Percentiles rank a stretch among this genome's conserved stretches.
phyloP scores from a whole-genome alignment of 1,140 invertebrate species.

The Panonychus citri region DNA sequence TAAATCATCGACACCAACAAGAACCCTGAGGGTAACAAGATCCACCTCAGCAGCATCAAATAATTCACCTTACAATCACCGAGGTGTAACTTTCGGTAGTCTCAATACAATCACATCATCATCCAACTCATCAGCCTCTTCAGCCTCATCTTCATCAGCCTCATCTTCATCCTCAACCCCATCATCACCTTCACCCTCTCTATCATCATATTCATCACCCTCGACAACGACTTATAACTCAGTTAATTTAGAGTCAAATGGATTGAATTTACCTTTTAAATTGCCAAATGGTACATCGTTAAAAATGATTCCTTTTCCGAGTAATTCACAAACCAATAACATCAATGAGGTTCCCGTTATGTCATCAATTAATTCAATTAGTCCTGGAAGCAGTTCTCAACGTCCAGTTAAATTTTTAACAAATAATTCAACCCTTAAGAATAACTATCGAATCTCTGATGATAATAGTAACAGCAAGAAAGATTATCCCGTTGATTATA shows the following conservation, averaged over 20 bases:
- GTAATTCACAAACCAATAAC: too few species aligned
- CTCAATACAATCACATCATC: not conserved
- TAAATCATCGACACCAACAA: too few species aligned
- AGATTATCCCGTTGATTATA: too few species aligned
- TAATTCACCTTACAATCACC: too few species aligned
- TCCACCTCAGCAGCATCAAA: too few species aligned
- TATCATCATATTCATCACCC: not conserved
- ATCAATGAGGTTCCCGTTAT: not conserved
- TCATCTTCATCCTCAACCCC: not conserved
- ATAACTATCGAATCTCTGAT: not conserved
- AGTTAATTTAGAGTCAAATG: not conserved
- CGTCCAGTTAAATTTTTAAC: too few species aligned
- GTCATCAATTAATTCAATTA: not conserved
- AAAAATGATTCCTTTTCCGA: not conserved
- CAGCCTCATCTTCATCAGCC: too few species aligned
- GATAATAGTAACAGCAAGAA: not conserved
- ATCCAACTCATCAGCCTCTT: too few species aligned
- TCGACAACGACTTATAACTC: not conserved
- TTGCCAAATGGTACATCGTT: not conserved
- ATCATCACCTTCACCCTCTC: not conserved
- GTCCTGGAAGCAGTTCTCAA: too few species aligned
- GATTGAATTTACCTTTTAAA: not conserved
- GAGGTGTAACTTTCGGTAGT: too few species aligned
- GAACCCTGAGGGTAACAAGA: too few species aligned
- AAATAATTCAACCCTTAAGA: too few species aligned